Conservation (phyloP, 2,797 vertebrate genomes). For the Phoxinus dragarum region DNA sequence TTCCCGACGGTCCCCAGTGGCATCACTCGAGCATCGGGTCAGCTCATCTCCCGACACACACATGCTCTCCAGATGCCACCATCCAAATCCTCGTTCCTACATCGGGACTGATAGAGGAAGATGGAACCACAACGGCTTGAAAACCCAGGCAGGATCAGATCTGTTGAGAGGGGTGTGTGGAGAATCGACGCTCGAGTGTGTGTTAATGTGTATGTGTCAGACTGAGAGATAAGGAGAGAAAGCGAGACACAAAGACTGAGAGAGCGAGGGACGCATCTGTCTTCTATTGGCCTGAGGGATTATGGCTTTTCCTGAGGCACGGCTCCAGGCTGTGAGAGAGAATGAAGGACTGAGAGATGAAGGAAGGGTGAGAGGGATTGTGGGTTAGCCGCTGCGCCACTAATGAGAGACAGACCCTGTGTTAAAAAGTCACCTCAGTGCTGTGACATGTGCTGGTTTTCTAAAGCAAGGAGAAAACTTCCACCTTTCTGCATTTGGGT, state of each 20-base stretch:
- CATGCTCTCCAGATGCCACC: slow-evolving; percentile 53
- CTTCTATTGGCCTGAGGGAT: slow-evolving; percentile 67
- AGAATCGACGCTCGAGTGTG: not conserved
- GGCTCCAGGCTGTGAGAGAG: slow-evolving; percentile 56
- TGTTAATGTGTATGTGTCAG: slow-evolving; percentile 31
- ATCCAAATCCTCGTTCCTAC: slow-evolving; percentile 17
- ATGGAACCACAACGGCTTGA: slow-evolving; percentile 8
- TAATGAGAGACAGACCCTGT: slow-evolving; percentile 60
- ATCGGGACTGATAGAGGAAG: not conserved
- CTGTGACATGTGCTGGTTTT: not conserved
- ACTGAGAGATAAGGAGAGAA: slow-evolving; percentile 16
- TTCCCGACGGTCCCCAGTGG: slow-evolving; percentile 1
- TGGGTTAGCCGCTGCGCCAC: slow-evolving; percentile 44
- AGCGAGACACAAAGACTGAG: slow-evolving; percentile 16
- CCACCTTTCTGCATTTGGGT: not conserved
- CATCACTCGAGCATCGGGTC: not conserved
- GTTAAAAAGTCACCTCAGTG: slow-evolving; percentile 49
- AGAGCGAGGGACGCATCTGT: slow-evolving; percentile 61
- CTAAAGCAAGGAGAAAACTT: not conserved
- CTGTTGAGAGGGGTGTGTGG: not conserved
- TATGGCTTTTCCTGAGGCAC: slow-evolving; percentile 66
- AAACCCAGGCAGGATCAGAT: not conserved
- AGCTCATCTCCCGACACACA: slow-evolving; percentile 41
- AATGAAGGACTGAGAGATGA: slow-evolving; percentile 32
- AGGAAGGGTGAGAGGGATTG: slow-evolving; percentile 45